Base-by-base conservation (phyloP, 1,140 invertebrate genomes). In the Metaphire vulgaris region DNA sequence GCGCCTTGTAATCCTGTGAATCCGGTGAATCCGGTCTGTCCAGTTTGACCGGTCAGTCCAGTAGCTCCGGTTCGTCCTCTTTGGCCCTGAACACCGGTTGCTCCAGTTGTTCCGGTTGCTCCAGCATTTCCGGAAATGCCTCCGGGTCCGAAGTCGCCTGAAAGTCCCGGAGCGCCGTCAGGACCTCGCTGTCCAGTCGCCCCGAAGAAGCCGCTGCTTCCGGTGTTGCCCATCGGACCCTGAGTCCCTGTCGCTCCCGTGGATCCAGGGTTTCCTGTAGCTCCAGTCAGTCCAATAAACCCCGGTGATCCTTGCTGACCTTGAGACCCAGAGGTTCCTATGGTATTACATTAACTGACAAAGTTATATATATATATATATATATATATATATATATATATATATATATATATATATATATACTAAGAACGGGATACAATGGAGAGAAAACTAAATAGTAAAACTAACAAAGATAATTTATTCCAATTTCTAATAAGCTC, bases 101-200 rank as follows among this genome's bases (percentile, higher is more conserved):
- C 28, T 26, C 72, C 72, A 1, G 41, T 21, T 34, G 33, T 41
- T 41, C 72, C 72, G 28, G 72, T 73, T 56, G 72, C 1, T 29
- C 72, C 72, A 29, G 21, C n/a, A 6, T 33, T 26, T 12, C 72
- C 72, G 21, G 2, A 34, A 21, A 28, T 15, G 16, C 72, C 72
- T 2, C n/a, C 1, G 31, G 41, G 1, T 26, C 72, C 72, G 21
- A 6, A 6, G 6, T 21, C 41, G 31, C 72, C 72, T 21, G 32
- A n/a, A 6, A 34, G 32, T 16, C 72, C 72, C 26, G 15, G 72
- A 21, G 33, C 33, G n/a, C 72, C 72, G 2, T 26, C 16, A 26
- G 41, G 6, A 29, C 72, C 72, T 26, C 16, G 31, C 34, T 34
- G 72, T 28, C 72, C 72, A 26, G 41, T 28, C 34, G 28, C n/a